phyloP scores from a whole-genome alignment of 2,888 invertebrate genomes.

The Kuschelorhynchus macadamiae region DNA sequence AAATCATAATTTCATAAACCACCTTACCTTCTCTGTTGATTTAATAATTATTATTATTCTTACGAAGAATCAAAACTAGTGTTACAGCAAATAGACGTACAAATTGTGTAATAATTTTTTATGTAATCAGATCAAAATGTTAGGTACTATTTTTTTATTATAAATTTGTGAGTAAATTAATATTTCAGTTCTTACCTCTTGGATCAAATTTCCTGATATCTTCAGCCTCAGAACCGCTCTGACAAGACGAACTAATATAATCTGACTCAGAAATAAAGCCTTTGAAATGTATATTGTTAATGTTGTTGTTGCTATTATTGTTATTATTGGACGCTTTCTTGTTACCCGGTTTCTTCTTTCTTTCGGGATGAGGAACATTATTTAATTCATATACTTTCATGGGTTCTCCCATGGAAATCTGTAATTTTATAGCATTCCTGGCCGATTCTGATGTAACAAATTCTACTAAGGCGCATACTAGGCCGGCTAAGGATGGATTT shows the following conservation, averaged over 20 bases:
- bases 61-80: too few species aligned
- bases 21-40: too few species aligned
- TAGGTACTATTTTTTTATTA: too few species aligned
- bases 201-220: slow-evolving; percentile 67
- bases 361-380: slow-evolving; percentile 77
- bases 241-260: slow-evolving; percentile 70
- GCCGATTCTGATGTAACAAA: slow-evolving; percentile 91
- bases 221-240: slow-evolving; percentile 72
- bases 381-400: slow-evolving; percentile 85
- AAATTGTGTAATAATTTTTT: too few species aligned
- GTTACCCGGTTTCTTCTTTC: slow-evolving; percentile 82
- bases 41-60: too few species aligned
- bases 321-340: slow-evolving; percentile 73
- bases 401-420: slow-evolving; percentile 72
- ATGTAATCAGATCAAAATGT: too few species aligned
- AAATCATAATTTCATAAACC: too few species aligned
- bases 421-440: slow-evolving; percentile 82
- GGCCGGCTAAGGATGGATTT: slow-evolving; percentile 88
- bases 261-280: slow-evolving; percentile 60
- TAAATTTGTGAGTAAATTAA: too few species aligned
- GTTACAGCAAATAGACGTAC: too few species aligned
- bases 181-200: slow-evolving; percentile 58
- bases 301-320: slow-evolving; percentile 73
- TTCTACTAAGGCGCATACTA: slow-evolving; percentile 92
- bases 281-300: slow-evolving; percentile 46